These are phyloP conservation scores for Cebidichthys violaceus DNA, from an alignment of 2,113 vertebrate genomes.

Conservation along the genomic window DNA sequence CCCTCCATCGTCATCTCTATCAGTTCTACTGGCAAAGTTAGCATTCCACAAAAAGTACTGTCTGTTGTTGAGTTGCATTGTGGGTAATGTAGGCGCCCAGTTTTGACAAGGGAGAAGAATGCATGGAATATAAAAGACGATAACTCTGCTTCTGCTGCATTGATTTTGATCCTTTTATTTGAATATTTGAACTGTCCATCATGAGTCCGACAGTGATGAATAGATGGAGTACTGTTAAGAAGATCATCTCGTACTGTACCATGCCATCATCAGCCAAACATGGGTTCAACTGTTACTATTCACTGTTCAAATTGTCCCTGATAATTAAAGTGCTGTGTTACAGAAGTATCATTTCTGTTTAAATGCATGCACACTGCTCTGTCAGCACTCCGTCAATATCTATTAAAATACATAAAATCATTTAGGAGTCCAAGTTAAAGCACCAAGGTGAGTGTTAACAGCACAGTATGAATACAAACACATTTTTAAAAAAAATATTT, in stretches of 20 bases:
- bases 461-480: background rate
- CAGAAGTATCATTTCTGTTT: background rate
- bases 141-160: background rate
- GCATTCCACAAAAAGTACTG: background rate
- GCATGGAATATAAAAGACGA: background rate
- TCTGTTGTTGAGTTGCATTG: background rate
- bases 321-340: background rate
- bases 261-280: background rate
- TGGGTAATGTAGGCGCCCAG: background rate
- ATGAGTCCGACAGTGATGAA: background rate
- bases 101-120: background rate
- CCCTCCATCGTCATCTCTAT: background rate
- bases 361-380: background rate
- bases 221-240: no score
- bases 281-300: background rate
- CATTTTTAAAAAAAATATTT: background rate
- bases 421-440: background rate
- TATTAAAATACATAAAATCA: background rate
- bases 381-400: background rate
- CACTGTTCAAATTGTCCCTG: background rate
- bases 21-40: background rate
- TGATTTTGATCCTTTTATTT: background rate
- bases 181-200: background rate
- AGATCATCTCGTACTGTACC: no score
- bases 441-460: background rate